Conservation (phyloP, 2,888 invertebrate species). For the Brachylomia viminalis region DNA sequence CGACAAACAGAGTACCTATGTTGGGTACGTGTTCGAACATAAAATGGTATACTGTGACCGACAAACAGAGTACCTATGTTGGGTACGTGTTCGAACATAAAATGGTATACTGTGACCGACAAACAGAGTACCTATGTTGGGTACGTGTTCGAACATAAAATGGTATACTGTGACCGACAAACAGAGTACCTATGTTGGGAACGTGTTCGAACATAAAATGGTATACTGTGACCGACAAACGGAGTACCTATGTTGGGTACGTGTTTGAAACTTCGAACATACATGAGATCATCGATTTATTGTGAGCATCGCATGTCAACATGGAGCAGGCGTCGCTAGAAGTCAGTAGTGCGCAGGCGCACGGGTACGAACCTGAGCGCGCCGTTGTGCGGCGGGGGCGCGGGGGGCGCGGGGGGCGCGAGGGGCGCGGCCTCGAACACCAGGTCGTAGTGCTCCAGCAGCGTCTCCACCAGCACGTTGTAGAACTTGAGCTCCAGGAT, state of each 20-base stretch:
- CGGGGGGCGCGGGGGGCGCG: conserved; percentile 28
- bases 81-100: too few relatives aligned
- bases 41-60: too few relatives aligned
- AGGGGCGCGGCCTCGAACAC: conserved; percentile 70
- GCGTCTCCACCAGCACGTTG: conserved; percentile 99
- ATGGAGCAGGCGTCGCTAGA: conserved; percentile 4
- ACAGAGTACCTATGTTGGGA: too few relatives aligned
- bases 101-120: too few relatives aligned
- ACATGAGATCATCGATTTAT: background rate
- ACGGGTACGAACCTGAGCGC: conserved; percentile 72
- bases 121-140: too few relatives aligned
- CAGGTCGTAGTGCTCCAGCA: conserved; percentile 93
- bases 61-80: too few relatives aligned
- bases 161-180: too few relatives aligned
- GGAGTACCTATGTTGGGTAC: background rate
- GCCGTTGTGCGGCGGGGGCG: conserved; percentile 67
- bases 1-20: too few relatives aligned
- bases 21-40: too few relatives aligned
- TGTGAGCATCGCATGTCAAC: background rate
- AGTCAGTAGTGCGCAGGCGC: conserved; percentile 27
- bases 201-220: too few relatives aligned
- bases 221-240: background rate
- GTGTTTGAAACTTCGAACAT: too few relatives aligned
- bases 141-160: too few relatives aligned
- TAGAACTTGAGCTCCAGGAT: conserved; percentile 99